Base-by-base conservation (phyloP, 2,888 invertebrate species). In the Cryptophagus acutangulus region DNA sequence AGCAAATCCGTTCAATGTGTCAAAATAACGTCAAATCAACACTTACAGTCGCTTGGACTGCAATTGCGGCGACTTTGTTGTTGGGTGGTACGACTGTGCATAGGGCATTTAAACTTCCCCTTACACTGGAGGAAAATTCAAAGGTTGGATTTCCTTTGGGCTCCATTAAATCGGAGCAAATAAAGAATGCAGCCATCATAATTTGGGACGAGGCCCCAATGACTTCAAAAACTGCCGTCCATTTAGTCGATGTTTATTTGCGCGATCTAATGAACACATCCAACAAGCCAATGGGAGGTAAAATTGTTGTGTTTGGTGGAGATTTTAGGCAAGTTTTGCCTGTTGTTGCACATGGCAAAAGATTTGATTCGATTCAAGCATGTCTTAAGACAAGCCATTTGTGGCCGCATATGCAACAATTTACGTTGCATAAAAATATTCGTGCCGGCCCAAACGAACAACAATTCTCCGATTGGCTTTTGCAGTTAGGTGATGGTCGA, bases 1-100 rank as follows among this genome's bases (percentile, higher is more conserved):
- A n/a, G n/a, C n/a, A n/a, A n/a, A n/a, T n/a, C n/a, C n/a, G n/a
- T n/a, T n/a, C n/a, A n/a, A n/a, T n/a, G n/a, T n/a, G n/a, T n/a
- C n/a, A n/a, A n/a, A n/a, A n/a, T n/a, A n/a, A n/a, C n/a, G n/a
- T n/a, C n/a, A n/a, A n/a, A n/a, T n/a, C n/a, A n/a, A n/a, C n/a
- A n/a, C n/a, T n/a, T n/a, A n/a, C n/a, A n/a, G n/a, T n/a, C 38
- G 61, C 62, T 0, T 58, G 51, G 37, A 61, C 61, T 3, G 63
- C 61, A 14, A 61, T 63, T 26, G 61, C 62, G 13, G 61, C 62
- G 2, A 59, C 54, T 14, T 43, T 65, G 16, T 43, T 66, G 14
- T 47, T 48, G 17, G 51, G 59, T n/a, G 68, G 67, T 3, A 48
- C 54, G 41, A 71, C 68, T 9, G 56, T 56, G 3, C 68, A 69